Conservation (phyloP, 2,888 invertebrate genomes). For the Ectemnius lituratus region DNA sequence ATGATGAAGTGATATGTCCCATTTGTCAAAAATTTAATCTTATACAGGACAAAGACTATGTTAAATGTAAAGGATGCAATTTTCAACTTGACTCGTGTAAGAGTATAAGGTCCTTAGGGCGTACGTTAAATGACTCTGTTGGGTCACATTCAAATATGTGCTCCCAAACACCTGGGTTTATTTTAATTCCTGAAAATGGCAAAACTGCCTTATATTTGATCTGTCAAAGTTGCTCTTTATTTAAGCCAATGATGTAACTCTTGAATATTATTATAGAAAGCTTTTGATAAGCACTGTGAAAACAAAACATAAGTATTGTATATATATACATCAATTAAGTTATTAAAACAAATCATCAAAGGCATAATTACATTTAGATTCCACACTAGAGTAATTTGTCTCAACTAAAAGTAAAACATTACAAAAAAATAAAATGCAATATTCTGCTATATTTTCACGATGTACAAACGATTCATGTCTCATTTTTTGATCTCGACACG, state of each 20-base stretch:
- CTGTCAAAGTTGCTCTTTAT: constrained; percentile 68
- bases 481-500: too few species aligned
- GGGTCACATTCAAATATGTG: constrained; percentile 66
- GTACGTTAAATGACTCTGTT: constrained; percentile 61
- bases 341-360: too few species aligned
- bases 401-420: too few species aligned
- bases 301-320: too few species aligned
- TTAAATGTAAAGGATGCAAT: constrained; percentile 68
- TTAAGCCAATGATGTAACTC: constrained; percentile 54
- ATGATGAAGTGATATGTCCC: constrained; percentile 74
- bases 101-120: constrained; percentile 61
- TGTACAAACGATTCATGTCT: too few species aligned
- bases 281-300: too few species aligned
- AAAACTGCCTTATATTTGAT: constrained; percentile 63
- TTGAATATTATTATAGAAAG: background rate
- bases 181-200: constrained; percentile 63
- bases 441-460: too few species aligned
- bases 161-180: constrained; percentile 64
- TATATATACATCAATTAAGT: too few species aligned
- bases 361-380: too few species aligned
- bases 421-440: too few species aligned
- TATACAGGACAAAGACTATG: constrained; percentile 45
- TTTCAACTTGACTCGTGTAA: constrained; percentile 60
- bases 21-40: constrained; percentile 72
- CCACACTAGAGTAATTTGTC: too few species aligned